Evolutionary conservation across 2,888 invertebrate species (phyloP).

Genomic region (Euproctis similis): DNA sequence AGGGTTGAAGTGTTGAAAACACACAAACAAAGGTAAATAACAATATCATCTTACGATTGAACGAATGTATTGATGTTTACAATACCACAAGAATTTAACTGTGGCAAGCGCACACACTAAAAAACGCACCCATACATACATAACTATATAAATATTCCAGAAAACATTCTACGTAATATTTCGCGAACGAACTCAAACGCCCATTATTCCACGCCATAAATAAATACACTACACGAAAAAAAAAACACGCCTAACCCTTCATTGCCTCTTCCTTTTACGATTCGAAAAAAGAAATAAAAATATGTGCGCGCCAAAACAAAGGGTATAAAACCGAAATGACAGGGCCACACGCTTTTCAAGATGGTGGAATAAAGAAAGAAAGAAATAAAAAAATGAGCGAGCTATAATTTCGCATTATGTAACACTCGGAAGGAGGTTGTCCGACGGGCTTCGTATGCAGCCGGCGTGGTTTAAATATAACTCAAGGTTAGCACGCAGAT

Average conservation of each 20-base stretch:
- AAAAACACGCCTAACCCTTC: slow-evolving; percentile 72
- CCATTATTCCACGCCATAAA: slow-evolving; percentile 70
- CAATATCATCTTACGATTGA: slow-evolving; percentile 24
- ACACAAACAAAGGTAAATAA: slow-evolving; percentile 29
- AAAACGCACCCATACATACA: too few relatives aligned
- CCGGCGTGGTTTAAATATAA: slow-evolving; percentile 66
- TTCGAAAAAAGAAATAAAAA: slow-evolving; percentile 71
- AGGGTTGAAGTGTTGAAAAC: slow-evolving; percentile 25
- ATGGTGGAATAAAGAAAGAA: too few relatives aligned
- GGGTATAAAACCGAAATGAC: slow-evolving; percentile 67
- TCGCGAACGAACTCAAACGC: slow-evolving; percentile 40
- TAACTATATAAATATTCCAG: slow-evolving; percentile 32
- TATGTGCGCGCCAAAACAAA: slow-evolving; percentile 69
- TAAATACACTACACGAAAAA: slow-evolving; percentile 64
- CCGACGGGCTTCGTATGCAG: slow-evolving; percentile 64
- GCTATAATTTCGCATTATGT: slow-evolving; percentile 72
- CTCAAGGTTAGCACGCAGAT: slow-evolving; percentile 65
- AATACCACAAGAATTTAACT: slow-evolving; percentile 9
- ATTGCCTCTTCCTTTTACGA: slow-evolving; percentile 74
- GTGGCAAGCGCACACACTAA: slow-evolving; percentile 7
- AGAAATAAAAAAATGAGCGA: slow-evolving; percentile 54
- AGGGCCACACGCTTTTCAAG: slow-evolving; percentile 69
- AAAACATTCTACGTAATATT: slow-evolving; percentile 51
- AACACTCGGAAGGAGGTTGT: slow-evolving; percentile 71
- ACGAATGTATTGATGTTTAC: slow-evolving; percentile 21